Evolutionary conservation across 2,797 vertebrate species (phyloP).

Genomic region (Acanthis flammea): DNA sequence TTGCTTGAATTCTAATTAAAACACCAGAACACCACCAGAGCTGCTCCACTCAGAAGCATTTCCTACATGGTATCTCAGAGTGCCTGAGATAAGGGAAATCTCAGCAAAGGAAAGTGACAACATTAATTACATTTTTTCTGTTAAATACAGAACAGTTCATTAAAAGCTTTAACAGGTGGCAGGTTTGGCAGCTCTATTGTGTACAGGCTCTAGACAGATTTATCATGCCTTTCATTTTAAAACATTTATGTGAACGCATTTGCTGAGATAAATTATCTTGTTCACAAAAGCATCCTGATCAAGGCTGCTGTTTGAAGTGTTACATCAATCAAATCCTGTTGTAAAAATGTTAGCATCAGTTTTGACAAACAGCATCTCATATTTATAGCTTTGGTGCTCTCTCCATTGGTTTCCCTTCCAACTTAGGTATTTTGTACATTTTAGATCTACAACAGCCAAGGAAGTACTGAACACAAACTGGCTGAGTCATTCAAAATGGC

Average conservation of each 20-base stretch:
- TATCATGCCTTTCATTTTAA: conserved; percentile 67
- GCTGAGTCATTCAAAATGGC: background rate
- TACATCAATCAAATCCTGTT: conserved; percentile 59
- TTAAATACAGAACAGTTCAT: conserved; percentile 52
- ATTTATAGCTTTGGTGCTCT: conserved; percentile 18
- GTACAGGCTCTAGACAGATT: conserved; percentile 56
- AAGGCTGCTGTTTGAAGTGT: conserved; percentile 48
- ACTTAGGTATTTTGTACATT: background rate
- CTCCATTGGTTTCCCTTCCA: conserved; percentile 8
- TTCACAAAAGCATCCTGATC: conserved; percentile 59
- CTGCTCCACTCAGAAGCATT: background rate
- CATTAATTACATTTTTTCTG: conserved; percentile 16
- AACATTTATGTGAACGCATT: conserved; percentile 62
- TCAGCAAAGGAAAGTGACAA: conserved; percentile 37
- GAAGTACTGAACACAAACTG: background rate
- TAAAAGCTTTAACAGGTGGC: conserved; percentile 72
- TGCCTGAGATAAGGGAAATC: background rate
- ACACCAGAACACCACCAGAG: conserved; percentile 3
- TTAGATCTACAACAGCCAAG: background rate
- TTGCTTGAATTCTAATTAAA: background rate
- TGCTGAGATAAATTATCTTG: conserved; percentile 65
- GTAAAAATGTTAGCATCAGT: conserved; percentile 54
- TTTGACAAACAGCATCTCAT: conserved; percentile 54
- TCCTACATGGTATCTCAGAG: background rate
- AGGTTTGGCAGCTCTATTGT: conserved; percentile 56